Percentiles rank a stretch among this genome's conserved stretches.
These are phyloP conservation scores for Colistium nudipinnis DNA, from an alignment of 2,113 vertebrate species.

Conservation along the genomic window DNA sequence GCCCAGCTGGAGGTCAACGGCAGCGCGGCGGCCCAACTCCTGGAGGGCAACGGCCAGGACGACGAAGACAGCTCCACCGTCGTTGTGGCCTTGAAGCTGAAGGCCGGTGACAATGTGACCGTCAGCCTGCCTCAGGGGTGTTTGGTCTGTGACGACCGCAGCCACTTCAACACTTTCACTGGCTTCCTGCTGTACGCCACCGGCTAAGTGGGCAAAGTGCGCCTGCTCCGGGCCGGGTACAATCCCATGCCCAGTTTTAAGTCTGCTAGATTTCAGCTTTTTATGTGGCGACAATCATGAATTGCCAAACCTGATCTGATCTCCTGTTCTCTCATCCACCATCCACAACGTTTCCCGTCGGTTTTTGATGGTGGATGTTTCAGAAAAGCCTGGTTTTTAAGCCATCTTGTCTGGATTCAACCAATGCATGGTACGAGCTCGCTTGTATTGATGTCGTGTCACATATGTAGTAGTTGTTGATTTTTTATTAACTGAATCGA, in stretches of 20 bases:
- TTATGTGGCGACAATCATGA: not conserved
- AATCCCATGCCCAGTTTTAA: not conserved
- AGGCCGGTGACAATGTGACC: conserved; percentile 58
- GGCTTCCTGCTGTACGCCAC: conserved; percentile 78
- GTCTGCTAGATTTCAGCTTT: conserved; percentile 6
- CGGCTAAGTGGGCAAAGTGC: conserved; percentile 23
- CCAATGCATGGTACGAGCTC: not conserved
- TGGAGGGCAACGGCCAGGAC: not conserved
- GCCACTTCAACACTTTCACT: conserved; percentile 78
- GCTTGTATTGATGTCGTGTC: not conserved
- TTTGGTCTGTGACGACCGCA: conserved; percentile 65
- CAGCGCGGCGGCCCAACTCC: not conserved
- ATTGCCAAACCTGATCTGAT: not conserved
- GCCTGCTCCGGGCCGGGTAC: not conserved
- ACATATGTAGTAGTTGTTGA: not conserved
- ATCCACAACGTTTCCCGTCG: not conserved
- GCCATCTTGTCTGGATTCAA: not conserved
- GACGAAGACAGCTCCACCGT: conserved; percentile 66
- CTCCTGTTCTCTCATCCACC: not conserved
- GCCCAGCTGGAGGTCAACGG: conserved; percentile 68
- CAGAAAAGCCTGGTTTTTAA: not conserved
- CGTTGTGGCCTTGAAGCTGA: conserved; percentile 54
- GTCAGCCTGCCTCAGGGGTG: conserved; percentile 60
- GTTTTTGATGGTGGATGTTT: too few relatives aligned
- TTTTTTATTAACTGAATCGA: not conserved